Evolutionary conservation across 2,797 vertebrate species (phyloP).

Genomic region (Limnodromus scolopaceus): DNA sequence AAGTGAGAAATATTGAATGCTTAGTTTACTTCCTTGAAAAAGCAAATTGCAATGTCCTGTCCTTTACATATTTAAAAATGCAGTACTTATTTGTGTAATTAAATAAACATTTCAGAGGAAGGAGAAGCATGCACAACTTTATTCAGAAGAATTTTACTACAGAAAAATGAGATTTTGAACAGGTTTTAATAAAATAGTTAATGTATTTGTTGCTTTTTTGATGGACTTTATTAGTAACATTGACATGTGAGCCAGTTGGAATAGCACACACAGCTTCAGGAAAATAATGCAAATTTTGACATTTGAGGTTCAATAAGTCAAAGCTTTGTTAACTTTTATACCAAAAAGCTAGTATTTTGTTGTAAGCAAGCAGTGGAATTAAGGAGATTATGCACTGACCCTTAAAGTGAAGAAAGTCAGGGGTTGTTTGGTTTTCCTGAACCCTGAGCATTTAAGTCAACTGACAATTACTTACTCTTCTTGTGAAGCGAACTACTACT

Average conservation of each 20-base stretch:
- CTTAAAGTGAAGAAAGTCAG: neutral
- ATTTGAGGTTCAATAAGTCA: slow-evolving; percentile 15
- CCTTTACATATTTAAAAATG: neutral
- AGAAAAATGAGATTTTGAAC: neutral
- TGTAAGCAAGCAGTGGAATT: slow-evolving; percentile 8
- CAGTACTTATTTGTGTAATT: neutral
- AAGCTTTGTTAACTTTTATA: slow-evolving; percentile 35
- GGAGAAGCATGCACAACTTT: neutral
- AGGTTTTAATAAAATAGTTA: neutral
- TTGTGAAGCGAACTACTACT: neutral
- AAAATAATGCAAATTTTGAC: slow-evolving; percentile 49
- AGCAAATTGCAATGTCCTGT: neutral
- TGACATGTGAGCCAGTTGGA: neutral
- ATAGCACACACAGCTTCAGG: neutral
- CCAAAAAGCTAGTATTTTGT: neutral
- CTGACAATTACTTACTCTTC: neutral
- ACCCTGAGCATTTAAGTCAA: neutral
- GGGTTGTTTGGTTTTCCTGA: neutral
- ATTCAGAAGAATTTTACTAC: neutral
- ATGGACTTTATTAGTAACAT: neutral
- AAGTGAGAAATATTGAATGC: neutral
- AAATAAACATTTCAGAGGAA: neutral
- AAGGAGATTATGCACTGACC: neutral
- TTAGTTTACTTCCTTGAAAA: neutral
- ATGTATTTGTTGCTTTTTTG: neutral